Evolutionary conservation across 2,113 vertebrate species (phyloP).

Genomic region (Regulus satrapa): DNA sequence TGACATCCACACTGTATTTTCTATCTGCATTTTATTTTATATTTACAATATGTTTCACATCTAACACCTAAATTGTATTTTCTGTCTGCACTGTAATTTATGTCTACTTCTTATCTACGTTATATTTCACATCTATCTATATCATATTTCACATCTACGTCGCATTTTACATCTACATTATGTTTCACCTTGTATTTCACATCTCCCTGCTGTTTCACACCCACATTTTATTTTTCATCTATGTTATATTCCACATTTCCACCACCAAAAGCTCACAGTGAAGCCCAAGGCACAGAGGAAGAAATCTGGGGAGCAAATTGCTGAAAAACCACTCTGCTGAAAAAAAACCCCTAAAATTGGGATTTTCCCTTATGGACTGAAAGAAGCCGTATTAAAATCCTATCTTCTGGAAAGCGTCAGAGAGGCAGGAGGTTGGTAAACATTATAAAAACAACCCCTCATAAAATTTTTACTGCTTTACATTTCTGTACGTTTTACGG

Average conservation of each 20-base stretch:
- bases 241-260: background rate
- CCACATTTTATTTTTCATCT: accelerated
- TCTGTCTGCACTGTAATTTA: too few species aligned
- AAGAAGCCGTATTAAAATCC: slow-evolving; percentile 36
- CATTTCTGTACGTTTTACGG: slow-evolving; percentile 56
- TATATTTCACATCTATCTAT: background rate
- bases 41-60: accelerated
- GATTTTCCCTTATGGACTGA: background rate
- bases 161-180: background rate
- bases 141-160: background rate
- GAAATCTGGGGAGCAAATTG: background rate
- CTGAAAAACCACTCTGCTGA: background rate
- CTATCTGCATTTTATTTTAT: accelerated
- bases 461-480: slow-evolving; percentile 32
- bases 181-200: too few species aligned
- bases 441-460: slow-evolving; percentile 19
- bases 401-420: slow-evolving; percentile 52
- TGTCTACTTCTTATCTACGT: background rate
- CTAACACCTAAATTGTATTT: background rate
- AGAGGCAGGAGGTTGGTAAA: slow-evolving; percentile 49
- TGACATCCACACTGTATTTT: background rate
- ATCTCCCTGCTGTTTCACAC: background rate
- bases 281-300: background rate
- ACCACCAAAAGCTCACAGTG: background rate
- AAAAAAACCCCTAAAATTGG: background rate